phyloP scores from a whole-genome alignment of 1,140 invertebrate species.

The Eulimnadia texana region DNA sequence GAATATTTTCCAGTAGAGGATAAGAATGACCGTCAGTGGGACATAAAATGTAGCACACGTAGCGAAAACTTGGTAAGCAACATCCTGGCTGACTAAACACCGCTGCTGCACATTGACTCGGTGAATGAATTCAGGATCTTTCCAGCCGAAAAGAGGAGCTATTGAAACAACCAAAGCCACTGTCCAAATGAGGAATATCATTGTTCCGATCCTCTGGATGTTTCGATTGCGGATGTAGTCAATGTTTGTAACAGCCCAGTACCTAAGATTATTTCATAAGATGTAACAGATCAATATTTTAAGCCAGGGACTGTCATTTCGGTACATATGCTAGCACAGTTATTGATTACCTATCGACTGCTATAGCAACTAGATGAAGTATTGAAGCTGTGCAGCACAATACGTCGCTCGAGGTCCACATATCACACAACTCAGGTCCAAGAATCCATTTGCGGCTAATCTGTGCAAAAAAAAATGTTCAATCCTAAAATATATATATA shows the following conservation, averaged over 20 bases:
- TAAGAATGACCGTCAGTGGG: constrained; percentile 76
- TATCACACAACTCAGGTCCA: constrained; percentile 73
- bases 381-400: constrained; percentile 88
- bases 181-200: constrained; percentile 52
- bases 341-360: constrained; percentile 70
- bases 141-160: constrained; percentile 75
- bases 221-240: constrained; percentile 90
- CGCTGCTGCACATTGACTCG: constrained; percentile 41
- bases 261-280: no score
- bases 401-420: constrained; percentile 86
- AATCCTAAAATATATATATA: no score
- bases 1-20: constrained; percentile 89
- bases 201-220: constrained; percentile 44
- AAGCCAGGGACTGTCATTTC: not conserved
- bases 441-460: constrained; percentile 53
- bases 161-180: constrained; percentile 72
- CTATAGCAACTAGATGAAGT: constrained; percentile 84
- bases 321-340: not conserved
- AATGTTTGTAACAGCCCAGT: constrained; percentile 95
- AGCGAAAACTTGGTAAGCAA: constrained; percentile 80
- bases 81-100: constrained; percentile 66
- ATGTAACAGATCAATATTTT: not conserved
- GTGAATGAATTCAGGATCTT: constrained; percentile 57
- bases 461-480: no score
- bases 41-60: constrained; percentile 92